These are phyloP conservation scores for Sinohyriopsis cumingii DNA, from an alignment of 2,888 invertebrate species.

Conservation along the genomic window DNA sequence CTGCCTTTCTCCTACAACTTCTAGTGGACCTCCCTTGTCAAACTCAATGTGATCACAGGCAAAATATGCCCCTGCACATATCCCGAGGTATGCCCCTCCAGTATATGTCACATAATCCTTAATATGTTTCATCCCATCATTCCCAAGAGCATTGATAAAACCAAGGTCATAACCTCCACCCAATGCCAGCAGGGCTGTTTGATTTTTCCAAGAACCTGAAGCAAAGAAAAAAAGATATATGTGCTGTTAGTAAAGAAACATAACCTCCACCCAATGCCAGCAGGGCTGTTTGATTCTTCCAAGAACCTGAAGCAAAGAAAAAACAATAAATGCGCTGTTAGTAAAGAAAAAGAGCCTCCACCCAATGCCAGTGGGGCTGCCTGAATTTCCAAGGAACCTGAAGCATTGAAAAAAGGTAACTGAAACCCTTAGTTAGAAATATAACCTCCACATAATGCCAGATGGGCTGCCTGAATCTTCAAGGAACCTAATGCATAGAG, in stretches of 20 bases:
- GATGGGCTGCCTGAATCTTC: too few relatives aligned
- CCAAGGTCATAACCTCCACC: slow-evolving; percentile 69
- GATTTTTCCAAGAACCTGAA: slow-evolving; percentile 22
- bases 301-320: slow-evolving; percentile 8
- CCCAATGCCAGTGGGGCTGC: background rate
- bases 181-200: slow-evolving; percentile 47
- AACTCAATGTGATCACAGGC: slow-evolving; percentile 63
- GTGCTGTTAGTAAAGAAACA: background rate
- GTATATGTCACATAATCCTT: slow-evolving; percentile 47
- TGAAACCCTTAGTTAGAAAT: background rate
- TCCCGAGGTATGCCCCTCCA: slow-evolving; percentile 66
- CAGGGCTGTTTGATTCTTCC: slow-evolving; percentile 20
- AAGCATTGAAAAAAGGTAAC: background rate
- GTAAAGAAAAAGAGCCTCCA: background rate
- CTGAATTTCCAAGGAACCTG: background rate
- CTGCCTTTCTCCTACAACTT: slow-evolving; percentile 59
- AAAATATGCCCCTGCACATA: slow-evolving; percentile 68
- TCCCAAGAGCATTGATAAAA: slow-evolving; percentile 51
- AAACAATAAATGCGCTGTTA: background rate
- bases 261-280: slow-evolving; percentile 1
- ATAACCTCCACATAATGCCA: background rate
- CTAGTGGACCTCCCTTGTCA: slow-evolving; percentile 61
- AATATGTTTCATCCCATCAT: slow-evolving; percentile 46
- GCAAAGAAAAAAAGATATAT: background rate
- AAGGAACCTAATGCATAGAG: too few relatives aligned